Base-by-base conservation (phyloP, 2,888 invertebrate species). In the Tenthredo mesomela region DNA sequence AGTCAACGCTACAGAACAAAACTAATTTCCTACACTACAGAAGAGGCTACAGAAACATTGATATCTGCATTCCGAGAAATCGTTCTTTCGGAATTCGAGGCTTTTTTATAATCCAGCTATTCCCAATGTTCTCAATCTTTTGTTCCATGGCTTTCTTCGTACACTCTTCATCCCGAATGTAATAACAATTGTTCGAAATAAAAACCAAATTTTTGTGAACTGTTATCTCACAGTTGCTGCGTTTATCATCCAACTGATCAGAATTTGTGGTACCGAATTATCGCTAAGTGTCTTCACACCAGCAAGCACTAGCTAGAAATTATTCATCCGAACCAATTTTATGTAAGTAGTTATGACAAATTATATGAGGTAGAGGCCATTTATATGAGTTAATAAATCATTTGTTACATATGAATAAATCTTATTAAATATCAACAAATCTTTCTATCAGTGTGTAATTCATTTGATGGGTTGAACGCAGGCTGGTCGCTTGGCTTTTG, bases 111-210 rank as follows among this genome's bases (percentile, higher is more conserved):
- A n/a, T 54, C 0, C 6, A 54, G n/a, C 54, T n/a, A n/a, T n/a
- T n/a, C 7, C 6, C n/a, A 54, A 54, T n/a, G n/a, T n/a, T 7
- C n/a, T 54, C n/a, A 54, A 54, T n/a, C n/a, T n/a, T n/a, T 54
- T 1, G 1, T 54, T 54, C 1, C 6, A 54, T 7, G n/a, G 7
- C n/a, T 54, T 54, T n/a, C 54, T 54, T 7, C n/a, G 18, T 5
- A 54, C 54, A 54, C n/a, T 54, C 54, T 54, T 54, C n/a, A 54
- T 54, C n/a, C n/a, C 54, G n/a, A n/a, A 54, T 54, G n/a, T 54
- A 54, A 54, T 54, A 54, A 54, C n/a, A 7, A n/a, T 54, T 50
- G n/a, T 5, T 54, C 7, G 1, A 54, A 54, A 54, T 54, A n/a
- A n/a, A 7, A 54, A 54, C 7, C 6, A 50, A 50, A 18, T 50